Base-by-base conservation (phyloP, 37 sponge, comb jelly and placozoan species). In the Mnemiopsis leidyi region DNA sequence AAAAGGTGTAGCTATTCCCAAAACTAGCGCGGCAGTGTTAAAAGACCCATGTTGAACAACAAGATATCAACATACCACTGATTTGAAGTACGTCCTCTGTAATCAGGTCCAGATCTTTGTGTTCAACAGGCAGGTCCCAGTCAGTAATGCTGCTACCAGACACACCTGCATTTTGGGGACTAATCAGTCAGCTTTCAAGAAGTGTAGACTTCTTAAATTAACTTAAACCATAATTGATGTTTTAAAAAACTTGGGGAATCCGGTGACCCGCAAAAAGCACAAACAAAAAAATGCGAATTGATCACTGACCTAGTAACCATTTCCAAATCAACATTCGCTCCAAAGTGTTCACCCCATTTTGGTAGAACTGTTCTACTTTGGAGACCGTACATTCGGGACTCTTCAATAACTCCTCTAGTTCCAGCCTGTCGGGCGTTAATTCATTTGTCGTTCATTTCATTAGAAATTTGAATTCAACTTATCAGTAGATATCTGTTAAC, bases 311-410 rank as follows among this genome's bases (percentile, higher is more conserved):
- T 0, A 85, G 90, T 1, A 85, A 37, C 90, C 90, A 85, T 23
- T 85, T 85, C 90, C 90, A 85, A 28, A 85, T 85, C n/a, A 40
- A 37, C 40, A 85, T 38, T 1, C 90, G 39, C 61, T 85, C 90
- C 0, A 36, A 2, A 39, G 21, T 38, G 48, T 85, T 85, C 13
- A 85, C 90, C 24, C 90, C 90, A 26, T 85, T 85, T 61, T 85
- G 90, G 35, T 85, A 85, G 90, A 85, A 85, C 30, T 85, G 24
- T 37, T 85, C 90, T 23, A 85, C 48, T 26, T 85, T 23, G 13
- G 13, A 3, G 1, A 38, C 90, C 2, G 90, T 32, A 21, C 90
- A 85, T 28, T 38, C 36, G 0, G 40, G 90, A 32, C 90, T 38
- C 40, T 18, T 85, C 48, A 85, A 39, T 37, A 85, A 28, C 28